These are phyloP conservation scores for Chrysopilus asiliformis DNA, from an alignment of 2,888 invertebrate species.

Conservation along the genomic window DNA sequence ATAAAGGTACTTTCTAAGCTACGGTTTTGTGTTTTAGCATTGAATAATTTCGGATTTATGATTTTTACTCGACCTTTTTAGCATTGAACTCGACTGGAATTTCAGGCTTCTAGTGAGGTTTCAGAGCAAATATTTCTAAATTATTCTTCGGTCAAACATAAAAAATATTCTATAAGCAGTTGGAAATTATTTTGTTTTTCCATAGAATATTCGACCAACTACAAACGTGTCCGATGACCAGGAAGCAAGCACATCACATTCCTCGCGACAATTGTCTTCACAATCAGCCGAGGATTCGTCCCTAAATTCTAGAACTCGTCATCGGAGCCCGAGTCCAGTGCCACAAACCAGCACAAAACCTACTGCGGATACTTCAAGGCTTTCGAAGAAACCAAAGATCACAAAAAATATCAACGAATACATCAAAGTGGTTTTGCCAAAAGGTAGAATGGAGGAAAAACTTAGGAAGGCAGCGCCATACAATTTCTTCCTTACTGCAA, in stretches of 20 bases:
- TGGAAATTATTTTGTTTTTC: no score
- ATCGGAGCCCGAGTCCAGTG: conserved; percentile 1
- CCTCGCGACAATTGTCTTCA: background rate
- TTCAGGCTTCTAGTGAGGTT: no score
- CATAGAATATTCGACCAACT: background rate
- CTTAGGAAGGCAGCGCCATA: conserved; percentile 55
- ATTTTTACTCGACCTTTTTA: no score
- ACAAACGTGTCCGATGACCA: background rate
- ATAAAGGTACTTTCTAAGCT: no score
- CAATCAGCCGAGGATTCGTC: background rate
- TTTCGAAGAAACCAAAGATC: conserved; percentile 29
- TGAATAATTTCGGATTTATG: no score
- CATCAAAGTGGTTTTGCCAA: conserved; percentile 44
- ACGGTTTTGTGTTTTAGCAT: no score
- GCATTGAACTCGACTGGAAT: no score
- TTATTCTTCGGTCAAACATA: no score
- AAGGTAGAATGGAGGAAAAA: conserved; percentile 51
- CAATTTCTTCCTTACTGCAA: conserved; percentile 60
- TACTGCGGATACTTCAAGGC: conserved; percentile 19
- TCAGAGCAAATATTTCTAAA: no score
- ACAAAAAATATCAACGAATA: conserved; percentile 30
- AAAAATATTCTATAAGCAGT: no score
- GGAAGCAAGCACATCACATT: no score
- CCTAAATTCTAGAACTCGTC: background rate
- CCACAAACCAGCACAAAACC: background rate